Percentiles rank a stretch among this genome's conserved stretches.
Conservation (phyloP, 1,140 invertebrate species). For the Ephestia elutella region DNA sequence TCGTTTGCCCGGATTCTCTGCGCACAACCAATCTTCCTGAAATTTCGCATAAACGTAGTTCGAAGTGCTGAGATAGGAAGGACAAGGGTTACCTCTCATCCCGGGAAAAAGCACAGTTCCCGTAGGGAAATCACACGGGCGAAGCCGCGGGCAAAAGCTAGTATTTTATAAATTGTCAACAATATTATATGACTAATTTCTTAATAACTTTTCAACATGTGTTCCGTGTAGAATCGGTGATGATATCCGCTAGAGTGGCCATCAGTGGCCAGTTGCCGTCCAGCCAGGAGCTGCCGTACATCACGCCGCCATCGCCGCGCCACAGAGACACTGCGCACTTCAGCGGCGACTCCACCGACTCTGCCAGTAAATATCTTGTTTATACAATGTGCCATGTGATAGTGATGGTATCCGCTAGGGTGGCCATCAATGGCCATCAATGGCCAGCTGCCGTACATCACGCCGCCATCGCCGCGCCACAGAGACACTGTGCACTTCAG, state of each 20-base stretch:
- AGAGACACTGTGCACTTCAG: constrained; percentile 51
- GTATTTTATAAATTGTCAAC: no score
- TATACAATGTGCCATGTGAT: no score
- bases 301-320: constrained; percentile 83
- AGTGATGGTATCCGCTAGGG: no score
- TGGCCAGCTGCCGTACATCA: constrained; percentile 90
- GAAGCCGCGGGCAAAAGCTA: no score
- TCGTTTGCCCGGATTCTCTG: no score
- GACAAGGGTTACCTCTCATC: no score
- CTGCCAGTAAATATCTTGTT: constrained; percentile 76
- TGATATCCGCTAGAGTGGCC: constrained; percentile 82
- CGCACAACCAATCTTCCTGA: no score
- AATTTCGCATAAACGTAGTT: no score
- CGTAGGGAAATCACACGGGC: no score
- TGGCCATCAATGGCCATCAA: constrained; percentile 75
- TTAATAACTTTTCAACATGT: background rate
- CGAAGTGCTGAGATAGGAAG: no score
- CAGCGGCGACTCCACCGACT: constrained; percentile 90
- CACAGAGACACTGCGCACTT: constrained; percentile 78
- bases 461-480: constrained; percentile 78
- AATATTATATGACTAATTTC: no score
- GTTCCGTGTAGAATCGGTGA: constrained; percentile 43
- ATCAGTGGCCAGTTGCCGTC: constrained; percentile 88
- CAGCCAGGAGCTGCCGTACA: constrained; percentile 91
- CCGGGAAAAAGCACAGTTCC: no score